Conservation (phyloP, 2,797 vertebrate genomes). For the Buceros bicornis region DNA sequence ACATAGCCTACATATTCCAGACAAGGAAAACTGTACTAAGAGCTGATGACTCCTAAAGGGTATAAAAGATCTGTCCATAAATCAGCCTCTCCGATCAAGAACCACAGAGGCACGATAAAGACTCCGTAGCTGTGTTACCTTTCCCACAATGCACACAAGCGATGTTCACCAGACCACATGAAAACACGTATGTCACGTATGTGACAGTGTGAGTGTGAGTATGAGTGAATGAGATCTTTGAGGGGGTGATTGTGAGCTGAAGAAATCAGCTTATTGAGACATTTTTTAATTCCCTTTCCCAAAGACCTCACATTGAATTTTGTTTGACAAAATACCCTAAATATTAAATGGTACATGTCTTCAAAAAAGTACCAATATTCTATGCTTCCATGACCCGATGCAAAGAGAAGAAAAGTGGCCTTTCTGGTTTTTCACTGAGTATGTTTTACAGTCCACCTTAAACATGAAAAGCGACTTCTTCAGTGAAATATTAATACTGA, state of each 20-base stretch:
- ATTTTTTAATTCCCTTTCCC: background rate
- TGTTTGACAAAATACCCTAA: background rate
- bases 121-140: background rate
- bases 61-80: background rate
- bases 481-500: conserved; percentile 28
- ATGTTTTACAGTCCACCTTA: background rate
- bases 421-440: background rate
- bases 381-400: background rate
- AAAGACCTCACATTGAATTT: background rate
- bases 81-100: background rate
- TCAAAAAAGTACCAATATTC: background rate
- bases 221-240: background rate
- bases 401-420: background rate
- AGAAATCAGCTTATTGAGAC: background rate
- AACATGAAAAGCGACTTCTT: background rate
- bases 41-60: background rate
- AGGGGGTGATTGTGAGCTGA: background rate
- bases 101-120: background rate
- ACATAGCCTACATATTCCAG: background rate
- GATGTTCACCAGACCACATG: background rate
- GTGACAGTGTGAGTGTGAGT: background rate
- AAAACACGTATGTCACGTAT: too few species aligned
- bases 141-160: background rate
- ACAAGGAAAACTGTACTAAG: background rate
- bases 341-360: background rate